Evolutionary conservation across 2,113 vertebrate genomes (phyloP).

Genomic region (Leptobrachium leishanense): DNA sequence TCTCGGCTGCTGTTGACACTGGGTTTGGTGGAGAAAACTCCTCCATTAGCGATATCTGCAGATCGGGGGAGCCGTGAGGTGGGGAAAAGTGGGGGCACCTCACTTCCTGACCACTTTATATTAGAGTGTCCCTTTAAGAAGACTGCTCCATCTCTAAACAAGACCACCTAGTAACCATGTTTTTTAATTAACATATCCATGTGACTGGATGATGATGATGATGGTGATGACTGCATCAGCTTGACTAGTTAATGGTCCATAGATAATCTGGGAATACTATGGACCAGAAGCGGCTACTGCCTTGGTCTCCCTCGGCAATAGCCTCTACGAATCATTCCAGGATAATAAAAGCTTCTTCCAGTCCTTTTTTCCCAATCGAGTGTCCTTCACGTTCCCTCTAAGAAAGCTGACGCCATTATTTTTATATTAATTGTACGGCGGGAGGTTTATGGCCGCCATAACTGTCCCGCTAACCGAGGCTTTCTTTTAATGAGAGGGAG

Average conservation of each 20-base stretch:
- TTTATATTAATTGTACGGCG: conserved; percentile 23
- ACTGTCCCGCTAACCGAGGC: background rate
- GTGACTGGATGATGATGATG: too few relatives aligned
- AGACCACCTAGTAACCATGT: too few relatives aligned
- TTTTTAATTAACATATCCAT: too few relatives aligned
- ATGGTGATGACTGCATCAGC: too few relatives aligned
- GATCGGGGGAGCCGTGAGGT: too few relatives aligned
- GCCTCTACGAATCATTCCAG: conserved; percentile 4
- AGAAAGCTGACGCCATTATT: background rate
- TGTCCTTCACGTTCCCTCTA: background rate
- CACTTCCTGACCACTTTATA: too few relatives aligned
- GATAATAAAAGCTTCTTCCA: conserved; percentile 10
- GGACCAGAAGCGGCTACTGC: background rate
- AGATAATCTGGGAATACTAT: conserved; percentile 21
- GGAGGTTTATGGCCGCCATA: conserved; percentile 18
- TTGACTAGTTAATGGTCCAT: background rate
- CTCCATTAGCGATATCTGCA: too few relatives aligned
- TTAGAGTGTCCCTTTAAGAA: too few relatives aligned
- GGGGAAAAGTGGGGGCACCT: too few relatives aligned
- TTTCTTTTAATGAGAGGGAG: background rate
- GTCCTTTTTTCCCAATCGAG: conserved; percentile 14
- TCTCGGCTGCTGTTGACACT: too few relatives aligned
- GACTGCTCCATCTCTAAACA: too few relatives aligned
- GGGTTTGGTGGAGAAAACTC: too few relatives aligned
- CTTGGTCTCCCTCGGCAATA: background rate